A percentile compares a stretch with the other conserved stretches of the same genome.
Conservation (phyloP, 1,140 invertebrate species). For the Bombyx mandarina region DNA sequence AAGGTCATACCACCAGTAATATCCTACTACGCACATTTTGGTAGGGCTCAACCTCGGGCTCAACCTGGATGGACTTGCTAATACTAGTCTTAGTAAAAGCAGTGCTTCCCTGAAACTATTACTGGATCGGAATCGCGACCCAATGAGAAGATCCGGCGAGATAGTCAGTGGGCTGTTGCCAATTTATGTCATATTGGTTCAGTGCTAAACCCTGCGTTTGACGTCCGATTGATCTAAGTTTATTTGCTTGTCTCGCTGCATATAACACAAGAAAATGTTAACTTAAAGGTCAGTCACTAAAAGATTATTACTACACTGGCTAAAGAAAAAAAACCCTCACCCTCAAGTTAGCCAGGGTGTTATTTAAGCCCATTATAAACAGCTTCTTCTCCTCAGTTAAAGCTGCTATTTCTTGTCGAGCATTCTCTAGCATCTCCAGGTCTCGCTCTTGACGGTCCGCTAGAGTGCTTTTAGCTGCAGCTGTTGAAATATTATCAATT, state of each 20-base stretch:
- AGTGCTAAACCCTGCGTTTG: too few species aligned
- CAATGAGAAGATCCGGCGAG: too few species aligned
- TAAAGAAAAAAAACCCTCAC: conserved; percentile 23
- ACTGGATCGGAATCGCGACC: too few species aligned
- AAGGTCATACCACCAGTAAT: too few species aligned
- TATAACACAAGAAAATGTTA: too few species aligned
- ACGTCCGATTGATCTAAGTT: neutral
- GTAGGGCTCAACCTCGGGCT: too few species aligned
- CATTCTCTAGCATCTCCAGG: conserved; percentile 55
- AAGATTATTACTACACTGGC: neutral
- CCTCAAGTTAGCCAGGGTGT: conserved; percentile 56
- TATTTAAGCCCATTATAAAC: conserved; percentile 65
- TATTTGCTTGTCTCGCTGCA: neutral
- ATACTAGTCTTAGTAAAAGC: too few species aligned
- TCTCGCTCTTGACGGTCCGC: conserved; percentile 59
- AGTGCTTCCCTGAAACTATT: too few species aligned
- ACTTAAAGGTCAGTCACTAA: neutral
- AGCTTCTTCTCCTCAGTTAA: conserved; percentile 65
- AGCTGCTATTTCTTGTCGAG: conserved; percentile 50
- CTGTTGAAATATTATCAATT: conserved; percentile 21
- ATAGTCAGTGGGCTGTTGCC: too few species aligned
- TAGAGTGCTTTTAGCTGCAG: conserved; percentile 54
- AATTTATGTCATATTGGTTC: too few species aligned
- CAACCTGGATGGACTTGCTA: too few species aligned
- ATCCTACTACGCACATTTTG: too few species aligned